Conservation (phyloP, 2,797 vertebrate genomes). For the Ctenopoma multispine region DNA sequence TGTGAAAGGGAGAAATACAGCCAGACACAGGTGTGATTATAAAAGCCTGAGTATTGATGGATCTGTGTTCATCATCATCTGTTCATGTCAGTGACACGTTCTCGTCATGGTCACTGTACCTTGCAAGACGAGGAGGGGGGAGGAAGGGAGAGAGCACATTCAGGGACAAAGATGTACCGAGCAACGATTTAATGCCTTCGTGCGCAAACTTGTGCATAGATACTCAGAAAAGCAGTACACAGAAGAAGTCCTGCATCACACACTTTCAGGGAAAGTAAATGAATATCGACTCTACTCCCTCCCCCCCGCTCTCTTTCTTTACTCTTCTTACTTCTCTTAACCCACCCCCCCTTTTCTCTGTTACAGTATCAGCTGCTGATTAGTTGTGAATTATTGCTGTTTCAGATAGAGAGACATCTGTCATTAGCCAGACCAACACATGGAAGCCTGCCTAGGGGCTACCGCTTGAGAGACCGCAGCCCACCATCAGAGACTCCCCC, state of each 20-base stretch:
- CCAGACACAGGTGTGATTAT: constrained; percentile 41
- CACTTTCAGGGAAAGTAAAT: background rate
- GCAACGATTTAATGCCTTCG: constrained; percentile 20
- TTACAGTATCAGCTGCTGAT: constrained; percentile 61
- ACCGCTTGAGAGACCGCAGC: constrained; percentile 31
- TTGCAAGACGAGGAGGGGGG: background rate
- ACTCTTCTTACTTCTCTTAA: background rate
- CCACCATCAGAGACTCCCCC: constrained; percentile 50
- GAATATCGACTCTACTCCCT: background rate
- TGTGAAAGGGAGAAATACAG: constrained; percentile 56
- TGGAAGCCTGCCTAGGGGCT: constrained; percentile 42
- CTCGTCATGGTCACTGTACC: constrained; percentile 38
- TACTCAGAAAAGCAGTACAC: background rate
- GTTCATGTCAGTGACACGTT: constrained; percentile 48
- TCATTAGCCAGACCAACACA: constrained; percentile 47
- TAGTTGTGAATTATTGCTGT: constrained; percentile 37
- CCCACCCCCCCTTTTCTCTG: background rate
- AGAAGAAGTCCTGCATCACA: constrained; percentile 11
- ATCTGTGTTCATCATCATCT: constrained; percentile 51
- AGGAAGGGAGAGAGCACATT: constrained; percentile 6
- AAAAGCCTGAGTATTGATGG: constrained; percentile 47
- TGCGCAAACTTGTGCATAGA: constrained; percentile 5
- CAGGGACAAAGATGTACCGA: constrained; percentile 13
- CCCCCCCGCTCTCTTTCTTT: background rate
- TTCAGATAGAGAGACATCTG: constrained; percentile 64